Percentiles rank a stretch among this genome's conserved stretches.
phyloP scores from a whole-genome alignment of 1,140 invertebrate species.

The Bombus confusus region DNA sequence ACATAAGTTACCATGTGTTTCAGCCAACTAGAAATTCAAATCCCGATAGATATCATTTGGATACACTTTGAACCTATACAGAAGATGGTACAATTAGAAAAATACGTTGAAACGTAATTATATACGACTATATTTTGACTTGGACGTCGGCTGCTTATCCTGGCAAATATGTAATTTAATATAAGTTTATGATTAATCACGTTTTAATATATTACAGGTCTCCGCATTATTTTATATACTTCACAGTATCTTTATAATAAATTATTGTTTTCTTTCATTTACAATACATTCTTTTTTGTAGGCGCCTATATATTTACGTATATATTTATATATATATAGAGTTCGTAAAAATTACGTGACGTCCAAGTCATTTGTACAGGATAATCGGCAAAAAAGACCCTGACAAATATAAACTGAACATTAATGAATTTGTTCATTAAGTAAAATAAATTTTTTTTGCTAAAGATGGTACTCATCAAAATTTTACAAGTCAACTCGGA shows the following conservation, averaged over 20 bases:
- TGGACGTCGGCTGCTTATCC: slow-evolving; percentile 54
- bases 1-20: slow-evolving; percentile 43
- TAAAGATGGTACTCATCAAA: not conserved
- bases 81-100: slow-evolving; percentile 68
- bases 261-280: slow-evolving; percentile 48
- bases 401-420: slow-evolving; percentile 62
- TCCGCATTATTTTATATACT: slow-evolving; percentile 25
- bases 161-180: slow-evolving; percentile 36
- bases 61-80: slow-evolving; percentile 38
- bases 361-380: slow-evolving; percentile 70
- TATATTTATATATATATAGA: slow-evolving; percentile 44
- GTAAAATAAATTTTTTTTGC: not conserved
- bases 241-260: slow-evolving; percentile 45
- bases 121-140: slow-evolving; percentile 60
- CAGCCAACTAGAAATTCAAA: slow-evolving; percentile 38
- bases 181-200: slow-evolving; percentile 30
- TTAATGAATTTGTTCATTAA: slow-evolving; percentile 9
- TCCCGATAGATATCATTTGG: slow-evolving; percentile 20
- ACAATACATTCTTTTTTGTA: slow-evolving; percentile 38
- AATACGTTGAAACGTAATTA: slow-evolving; percentile 69
- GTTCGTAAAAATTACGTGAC: slow-evolving; percentile 55
- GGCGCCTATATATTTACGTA: slow-evolving; percentile 19
- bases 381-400: slow-evolving; percentile 70
- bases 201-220: slow-evolving; percentile 48
- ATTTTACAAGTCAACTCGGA: not conserved